Evolutionary conservation across 1,140 invertebrate genomes (phyloP), one percentile per base, ranked within the genome.

Genomic region (Arctopsyche grandis): DNA sequence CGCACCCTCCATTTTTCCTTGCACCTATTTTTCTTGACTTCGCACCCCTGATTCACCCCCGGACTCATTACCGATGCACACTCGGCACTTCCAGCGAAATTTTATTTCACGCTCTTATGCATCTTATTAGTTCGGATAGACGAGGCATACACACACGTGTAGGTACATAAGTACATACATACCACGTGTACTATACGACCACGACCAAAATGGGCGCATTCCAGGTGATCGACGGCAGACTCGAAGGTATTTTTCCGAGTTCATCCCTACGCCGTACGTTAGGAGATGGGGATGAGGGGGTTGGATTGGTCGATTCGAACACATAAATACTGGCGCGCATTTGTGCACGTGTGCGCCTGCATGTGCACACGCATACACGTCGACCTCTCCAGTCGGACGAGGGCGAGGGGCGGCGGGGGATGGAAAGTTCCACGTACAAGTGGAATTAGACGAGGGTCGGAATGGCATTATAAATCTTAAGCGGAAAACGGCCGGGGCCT

Each of bases 391-490:
- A 29, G 60, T 14, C 12, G n/a, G 24, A 22, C 7, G 66, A 29
- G 60, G n/a, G n/a, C n/a, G n/a, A n/a, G n/a, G n/a, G n/a, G n/a
- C n/a, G n/a, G n/a, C n/a, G n/a, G 60, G 69, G 29, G 69, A 5
- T 19, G 43, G 75, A 82, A 82, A 82, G 81, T 82, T 82, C 78
- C 71, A 82, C 81, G 78, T 82, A 82, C 81, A 80, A 82, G 79
- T 80, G 79, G 81, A 82, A 82, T 82, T 82, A 82, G 81, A 82
- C 81, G 81, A 82, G 81, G 81, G 81, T 82, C 63, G 81, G 79
- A 82, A 82, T 82, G 79, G 81, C 81, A 82, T 82, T 82, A 82
- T 82, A 82, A 82, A 82, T 82, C 81, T 82, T 82, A 73, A 78
- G 76, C 78, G 79, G 81, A 70, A 82, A 82, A 80, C 81, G 81